Conservation (phyloP, 2,888 invertebrate genomes). For the Noctua pronuba region DNA sequence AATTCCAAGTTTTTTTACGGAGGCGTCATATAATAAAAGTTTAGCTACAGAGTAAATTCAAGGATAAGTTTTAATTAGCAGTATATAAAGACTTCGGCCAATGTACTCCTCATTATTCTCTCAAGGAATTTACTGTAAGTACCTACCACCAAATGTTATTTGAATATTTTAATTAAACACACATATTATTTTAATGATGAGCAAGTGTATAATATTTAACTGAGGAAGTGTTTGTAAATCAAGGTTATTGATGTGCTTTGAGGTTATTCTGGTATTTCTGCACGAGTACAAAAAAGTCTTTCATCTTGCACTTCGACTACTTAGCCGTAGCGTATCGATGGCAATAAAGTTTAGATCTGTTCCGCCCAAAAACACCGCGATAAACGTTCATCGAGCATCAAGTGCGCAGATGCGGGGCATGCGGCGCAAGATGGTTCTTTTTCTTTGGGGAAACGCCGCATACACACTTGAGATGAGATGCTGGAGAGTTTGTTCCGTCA, state of each 20-base stretch:
- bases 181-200: background rate
- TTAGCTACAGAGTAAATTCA: slow-evolving; percentile 31
- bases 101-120: slow-evolving; percentile 26
- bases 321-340: background rate
- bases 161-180: slow-evolving; percentile 1
- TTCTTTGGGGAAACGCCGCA: too few species aligned
- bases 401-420: background rate
- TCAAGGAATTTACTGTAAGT: slow-evolving; percentile 51
- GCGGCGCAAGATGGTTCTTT: background rate
- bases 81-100: slow-evolving; percentile 49
- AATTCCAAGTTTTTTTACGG: slow-evolving; percentile 17
- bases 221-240: background rate
- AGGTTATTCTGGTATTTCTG: background rate
- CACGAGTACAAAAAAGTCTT: background rate
- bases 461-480: background rate
- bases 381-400: background rate
- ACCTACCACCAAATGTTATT: slow-evolving; percentile 18
- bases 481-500: too few species aligned
- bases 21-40: slow-evolving; percentile 20
- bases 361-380: background rate
- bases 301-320: background rate
- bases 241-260: background rate
- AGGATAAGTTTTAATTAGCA: slow-evolving; percentile 39
- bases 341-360: background rate
- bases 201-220: background rate